These are phyloP conservation scores for Corythoichthys haematopterus DNA, from an alignment of 2,113 vertebrate species.

Conservation along the genomic window DNA sequence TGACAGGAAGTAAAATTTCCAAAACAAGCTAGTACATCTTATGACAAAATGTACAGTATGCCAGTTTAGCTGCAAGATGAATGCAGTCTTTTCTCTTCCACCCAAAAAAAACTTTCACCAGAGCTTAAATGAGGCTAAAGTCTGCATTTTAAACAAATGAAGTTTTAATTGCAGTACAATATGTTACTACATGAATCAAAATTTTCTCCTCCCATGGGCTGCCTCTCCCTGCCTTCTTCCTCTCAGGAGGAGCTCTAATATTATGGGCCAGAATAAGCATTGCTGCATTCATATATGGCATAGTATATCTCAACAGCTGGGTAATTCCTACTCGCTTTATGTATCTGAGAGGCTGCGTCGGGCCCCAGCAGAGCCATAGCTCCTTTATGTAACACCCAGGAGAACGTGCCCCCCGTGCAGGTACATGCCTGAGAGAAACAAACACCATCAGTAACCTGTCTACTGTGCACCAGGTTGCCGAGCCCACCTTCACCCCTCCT, in stretches of 20 bases:
- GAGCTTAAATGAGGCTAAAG: constrained; percentile 73
- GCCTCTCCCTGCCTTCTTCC: constrained; percentile 13
- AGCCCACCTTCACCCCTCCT: constrained; percentile 39
- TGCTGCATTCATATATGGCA: constrained; percentile 12
- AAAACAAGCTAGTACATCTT: neutral
- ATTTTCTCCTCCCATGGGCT: constrained; percentile 56
- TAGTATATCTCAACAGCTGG: constrained; percentile 53
- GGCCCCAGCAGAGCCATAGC: constrained; percentile 56
- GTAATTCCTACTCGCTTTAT: constrained; percentile 65
- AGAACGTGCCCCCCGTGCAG: constrained; percentile 65
- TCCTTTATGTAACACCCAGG: constrained; percentile 70
- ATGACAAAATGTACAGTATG: constrained; percentile 4
- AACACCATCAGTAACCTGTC: constrained; percentile 77
- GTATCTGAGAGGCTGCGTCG: constrained; percentile 42
- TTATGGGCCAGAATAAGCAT: constrained; percentile 64
- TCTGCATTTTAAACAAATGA: constrained; percentile 70
- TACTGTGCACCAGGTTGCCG: constrained; percentile 37
- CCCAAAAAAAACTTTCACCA: constrained; percentile 16
- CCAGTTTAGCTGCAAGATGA: neutral
- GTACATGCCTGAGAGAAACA: constrained; percentile 68
- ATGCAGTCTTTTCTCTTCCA: too few relatives aligned
- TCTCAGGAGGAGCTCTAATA: constrained; percentile 44
- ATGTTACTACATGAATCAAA: constrained; percentile 60
- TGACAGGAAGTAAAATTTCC: constrained; percentile 36
- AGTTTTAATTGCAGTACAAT: constrained; percentile 72